Percentiles rank a stretch among this genome's conserved stretches.
These are phyloP conservation scores for Picus viridis DNA, from an alignment of 2,797 vertebrate genomes.

Conservation along the genomic window DNA sequence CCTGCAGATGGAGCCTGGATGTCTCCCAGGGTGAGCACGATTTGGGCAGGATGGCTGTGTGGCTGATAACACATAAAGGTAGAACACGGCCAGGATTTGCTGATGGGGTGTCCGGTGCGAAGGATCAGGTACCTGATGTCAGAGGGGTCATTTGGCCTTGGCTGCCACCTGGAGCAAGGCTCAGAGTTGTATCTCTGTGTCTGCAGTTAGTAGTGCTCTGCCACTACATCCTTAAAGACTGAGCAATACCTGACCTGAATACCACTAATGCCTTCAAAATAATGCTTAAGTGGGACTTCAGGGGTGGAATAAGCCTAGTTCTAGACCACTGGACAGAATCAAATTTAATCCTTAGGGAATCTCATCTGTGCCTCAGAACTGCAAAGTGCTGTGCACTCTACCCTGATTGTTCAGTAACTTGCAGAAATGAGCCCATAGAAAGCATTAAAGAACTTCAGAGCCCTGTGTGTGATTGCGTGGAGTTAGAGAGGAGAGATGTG, in stretches of 20 bases:
- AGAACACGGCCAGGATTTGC: background rate
- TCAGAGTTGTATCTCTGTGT: background rate
- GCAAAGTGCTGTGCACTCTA: constrained; percentile 33
- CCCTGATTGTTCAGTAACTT: constrained; percentile 34
- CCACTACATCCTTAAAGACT: background rate
- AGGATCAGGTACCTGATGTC: background rate
- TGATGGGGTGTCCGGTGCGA: background rate
- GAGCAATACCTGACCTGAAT: constrained; percentile 5
- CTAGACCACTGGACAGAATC: constrained; percentile 12
- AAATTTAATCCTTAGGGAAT: constrained; percentile 60
- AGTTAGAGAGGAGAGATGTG: background rate
- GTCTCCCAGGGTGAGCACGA: background rate
- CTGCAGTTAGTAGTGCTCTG: background rate
- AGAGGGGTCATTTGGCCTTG: background rate
- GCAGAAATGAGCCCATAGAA: constrained; percentile 45
- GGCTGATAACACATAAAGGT: background rate
- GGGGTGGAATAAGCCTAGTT: background rate
- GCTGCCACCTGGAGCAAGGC: background rate
- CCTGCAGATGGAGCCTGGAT: background rate
- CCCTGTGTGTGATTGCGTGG: background rate
- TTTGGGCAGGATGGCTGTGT: background rate
- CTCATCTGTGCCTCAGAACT: constrained; percentile 37
- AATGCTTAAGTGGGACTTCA: background rate
- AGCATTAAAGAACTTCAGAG: constrained; percentile 41
- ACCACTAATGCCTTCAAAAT: constrained; percentile 43